phyloP scores from a whole-genome alignment of 2,113 vertebrate genomes.

The Murina feae region DNA sequence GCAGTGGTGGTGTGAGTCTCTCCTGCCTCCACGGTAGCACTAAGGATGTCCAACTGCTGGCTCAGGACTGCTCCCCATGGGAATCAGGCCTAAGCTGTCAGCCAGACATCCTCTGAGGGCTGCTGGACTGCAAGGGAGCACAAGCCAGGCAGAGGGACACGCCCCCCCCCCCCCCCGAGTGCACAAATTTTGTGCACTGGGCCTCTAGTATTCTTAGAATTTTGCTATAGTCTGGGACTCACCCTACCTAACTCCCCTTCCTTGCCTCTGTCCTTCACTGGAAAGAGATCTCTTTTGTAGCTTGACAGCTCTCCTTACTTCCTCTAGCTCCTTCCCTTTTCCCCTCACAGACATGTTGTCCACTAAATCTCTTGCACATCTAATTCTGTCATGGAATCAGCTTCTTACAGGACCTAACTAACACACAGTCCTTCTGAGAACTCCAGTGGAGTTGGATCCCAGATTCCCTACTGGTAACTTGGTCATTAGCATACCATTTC shows the following conservation, averaged over 20 bases:
- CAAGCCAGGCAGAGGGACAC: too few relatives aligned
- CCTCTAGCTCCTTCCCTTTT: not conserved
- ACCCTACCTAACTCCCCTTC: not conserved
- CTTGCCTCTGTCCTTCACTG: not conserved
- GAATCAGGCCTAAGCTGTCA: too few relatives aligned
- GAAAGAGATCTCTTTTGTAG: not conserved
- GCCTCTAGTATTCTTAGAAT: not conserved
- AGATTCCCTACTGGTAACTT: not conserved
- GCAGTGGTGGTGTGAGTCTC: too few relatives aligned
- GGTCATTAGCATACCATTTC: not conserved
- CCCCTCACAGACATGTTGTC: not conserved
- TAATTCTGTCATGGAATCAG: not conserved
- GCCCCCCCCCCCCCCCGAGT: too few relatives aligned
- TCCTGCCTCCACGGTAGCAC: too few relatives aligned
- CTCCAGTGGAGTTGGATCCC: not conserved
- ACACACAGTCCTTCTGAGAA: not conserved
- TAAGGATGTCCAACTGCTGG: too few relatives aligned
- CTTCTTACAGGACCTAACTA: not conserved
- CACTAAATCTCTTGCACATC: not conserved
- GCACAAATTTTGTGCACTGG: too few relatives aligned
- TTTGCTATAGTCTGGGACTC: not conserved
- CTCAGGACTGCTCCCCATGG: too few relatives aligned
- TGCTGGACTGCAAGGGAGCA: too few relatives aligned
- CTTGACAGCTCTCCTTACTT: not conserved
- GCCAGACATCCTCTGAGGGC: too few relatives aligned